A percentile compares a stretch with the other conserved stretches of the same genome.
Evolutionary conservation across 2,113 vertebrate species (phyloP).

Genomic region (Dicaeum eximium): DNA sequence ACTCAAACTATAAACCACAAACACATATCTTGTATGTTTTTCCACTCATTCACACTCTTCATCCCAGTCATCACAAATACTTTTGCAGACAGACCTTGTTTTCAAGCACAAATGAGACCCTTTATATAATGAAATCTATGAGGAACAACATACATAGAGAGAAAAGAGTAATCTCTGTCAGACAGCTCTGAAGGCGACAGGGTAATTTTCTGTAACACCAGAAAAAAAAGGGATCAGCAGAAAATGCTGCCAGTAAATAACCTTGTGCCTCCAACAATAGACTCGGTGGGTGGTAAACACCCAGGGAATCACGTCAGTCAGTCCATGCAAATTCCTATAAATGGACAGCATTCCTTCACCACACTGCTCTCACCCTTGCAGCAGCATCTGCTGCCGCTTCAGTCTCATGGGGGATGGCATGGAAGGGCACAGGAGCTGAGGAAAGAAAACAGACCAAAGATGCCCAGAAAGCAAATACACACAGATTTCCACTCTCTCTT

Average conservation of each 20-base stretch:
- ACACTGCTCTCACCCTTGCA: neutral
- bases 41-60: neutral
- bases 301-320: neutral
- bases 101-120: neutral
- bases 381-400: neutral
- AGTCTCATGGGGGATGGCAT: neutral
- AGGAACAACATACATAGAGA: neutral
- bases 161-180: neutral
- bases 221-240: neutral
- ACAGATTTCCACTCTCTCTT: neutral
- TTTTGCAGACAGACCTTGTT: neutral
- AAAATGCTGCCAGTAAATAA: neutral
- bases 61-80: neutral
- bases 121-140: neutral
- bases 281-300: neutral
- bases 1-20: neutral
- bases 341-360: neutral
- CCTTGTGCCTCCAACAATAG: neutral
- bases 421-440: neutral
- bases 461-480: neutral
- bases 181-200: neutral
- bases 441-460: neutral
- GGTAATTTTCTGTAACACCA: neutral
- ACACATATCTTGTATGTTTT: fast-evolving
- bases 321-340: neutral